Evolutionary conservation across 1,140 invertebrate genomes (phyloP).

Genomic region (Pantala flavescens): DNA sequence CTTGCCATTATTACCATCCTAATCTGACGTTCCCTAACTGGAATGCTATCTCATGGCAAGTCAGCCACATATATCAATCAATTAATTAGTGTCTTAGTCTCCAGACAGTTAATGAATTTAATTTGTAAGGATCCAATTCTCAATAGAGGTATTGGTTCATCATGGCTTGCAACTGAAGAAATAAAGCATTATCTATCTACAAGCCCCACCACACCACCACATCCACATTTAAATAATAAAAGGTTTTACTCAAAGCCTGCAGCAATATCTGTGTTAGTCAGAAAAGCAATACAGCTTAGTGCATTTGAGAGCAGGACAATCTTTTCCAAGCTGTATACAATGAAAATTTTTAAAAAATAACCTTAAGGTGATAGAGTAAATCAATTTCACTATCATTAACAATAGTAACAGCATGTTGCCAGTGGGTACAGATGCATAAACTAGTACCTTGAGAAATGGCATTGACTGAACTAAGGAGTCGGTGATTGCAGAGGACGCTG

Average conservation of each 20-base stretch:
- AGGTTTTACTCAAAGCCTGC: neutral
- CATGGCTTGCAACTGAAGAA: neutral
- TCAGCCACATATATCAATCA: neutral
- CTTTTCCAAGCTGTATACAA: neutral
- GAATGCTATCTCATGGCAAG: neutral
- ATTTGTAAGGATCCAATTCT: neutral
- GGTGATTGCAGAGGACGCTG: conserved; percentile 6
- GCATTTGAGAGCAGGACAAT: neutral
- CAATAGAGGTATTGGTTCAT: neutral
- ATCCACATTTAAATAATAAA: conserved; percentile 15
- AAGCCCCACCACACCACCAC: conserved; percentile 24
- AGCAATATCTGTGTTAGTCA: conserved; percentile 9
- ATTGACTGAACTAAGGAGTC: conserved; percentile 10
- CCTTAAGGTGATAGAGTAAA: neutral
- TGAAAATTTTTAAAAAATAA: neutral
- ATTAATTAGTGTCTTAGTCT: neutral
- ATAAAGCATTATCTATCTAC: conserved; percentile 17
- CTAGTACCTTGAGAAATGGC: conserved; percentile 22
- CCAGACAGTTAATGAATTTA: neutral
- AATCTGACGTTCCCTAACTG: neutral
- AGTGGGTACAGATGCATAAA: conserved; percentile 9
- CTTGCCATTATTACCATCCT: neutral
- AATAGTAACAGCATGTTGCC: neutral
- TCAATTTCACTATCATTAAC: neutral
- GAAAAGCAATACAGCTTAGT: neutral